A percentile compares a stretch with the other conserved stretches of the same genome.
phyloP scores from a whole-genome alignment of 2,113 vertebrate genomes.

The Falcunculus frontatus region DNA sequence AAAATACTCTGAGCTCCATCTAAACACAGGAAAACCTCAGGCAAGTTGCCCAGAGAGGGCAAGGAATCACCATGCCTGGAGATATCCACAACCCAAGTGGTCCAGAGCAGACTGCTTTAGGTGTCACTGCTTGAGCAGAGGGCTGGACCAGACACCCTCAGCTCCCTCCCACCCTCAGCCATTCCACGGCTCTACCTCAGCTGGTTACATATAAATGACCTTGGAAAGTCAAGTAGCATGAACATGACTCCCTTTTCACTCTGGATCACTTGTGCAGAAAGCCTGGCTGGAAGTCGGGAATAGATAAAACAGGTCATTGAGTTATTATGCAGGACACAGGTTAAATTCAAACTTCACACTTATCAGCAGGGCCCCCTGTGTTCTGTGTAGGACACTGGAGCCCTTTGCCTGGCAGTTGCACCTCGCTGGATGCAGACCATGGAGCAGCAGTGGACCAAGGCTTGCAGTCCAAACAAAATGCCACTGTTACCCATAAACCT shows the following conservation, averaged over 20 bases:
- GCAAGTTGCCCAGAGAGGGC: background rate
- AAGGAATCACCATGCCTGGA: background rate
- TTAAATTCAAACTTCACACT: background rate
- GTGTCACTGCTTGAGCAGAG: background rate
- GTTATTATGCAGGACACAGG: background rate
- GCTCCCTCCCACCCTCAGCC: background rate
- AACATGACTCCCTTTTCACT: background rate
- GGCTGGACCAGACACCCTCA: background rate
- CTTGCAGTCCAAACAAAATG: background rate
- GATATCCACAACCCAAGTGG: background rate
- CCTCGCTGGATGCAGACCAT: background rate
- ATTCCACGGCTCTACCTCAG: background rate
- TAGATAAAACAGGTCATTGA: background rate
- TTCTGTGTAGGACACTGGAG: background rate
- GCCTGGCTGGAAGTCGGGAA: background rate
- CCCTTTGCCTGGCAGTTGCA: background rate
- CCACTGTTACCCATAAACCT: background rate
- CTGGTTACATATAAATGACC: background rate
- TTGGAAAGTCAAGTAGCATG: background rate
- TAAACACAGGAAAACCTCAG: background rate
- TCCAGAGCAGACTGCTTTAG: background rate
- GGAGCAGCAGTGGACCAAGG: accelerated
- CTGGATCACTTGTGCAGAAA: background rate
- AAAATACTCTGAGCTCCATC: background rate
- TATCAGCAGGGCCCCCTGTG: background rate